Conservation (phyloP, 1,140 invertebrate genomes). For the Anastrepha ludens region DNA sequence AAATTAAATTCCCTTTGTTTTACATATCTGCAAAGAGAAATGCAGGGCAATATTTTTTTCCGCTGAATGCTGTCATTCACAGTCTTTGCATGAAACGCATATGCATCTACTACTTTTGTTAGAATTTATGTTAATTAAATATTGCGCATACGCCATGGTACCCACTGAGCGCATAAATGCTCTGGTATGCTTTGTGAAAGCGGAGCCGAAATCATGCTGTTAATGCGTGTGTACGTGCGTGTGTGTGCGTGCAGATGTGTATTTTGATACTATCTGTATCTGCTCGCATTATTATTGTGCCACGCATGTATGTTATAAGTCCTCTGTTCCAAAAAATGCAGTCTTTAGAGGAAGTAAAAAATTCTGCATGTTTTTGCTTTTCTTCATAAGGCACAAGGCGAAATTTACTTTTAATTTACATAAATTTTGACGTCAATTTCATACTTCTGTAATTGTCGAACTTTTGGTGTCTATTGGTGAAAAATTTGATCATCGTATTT, state of each 20-base stretch:
- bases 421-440: too few species aligned
- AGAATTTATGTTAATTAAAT: slow-evolving; percentile 43
- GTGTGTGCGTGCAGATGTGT: not conserved
- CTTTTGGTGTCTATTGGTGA: too few species aligned
- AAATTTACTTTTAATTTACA: too few species aligned
- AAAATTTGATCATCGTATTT: too few species aligned
- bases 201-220: too few species aligned
- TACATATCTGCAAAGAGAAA: not conserved
- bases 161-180: not conserved
- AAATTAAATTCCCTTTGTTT: not conserved
- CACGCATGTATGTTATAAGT: not conserved
- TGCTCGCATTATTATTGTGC: not conserved
- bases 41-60: not conserved
- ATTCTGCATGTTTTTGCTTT: too few species aligned
- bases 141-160: slow-evolving; percentile 30
- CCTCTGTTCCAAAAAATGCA: too few species aligned
- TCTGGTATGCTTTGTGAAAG: too few species aligned
- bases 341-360: too few species aligned
- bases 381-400: too few species aligned
- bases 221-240: too few species aligned
- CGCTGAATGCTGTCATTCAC: not conserved
- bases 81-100: not conserved
- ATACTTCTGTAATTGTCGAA: too few species aligned
- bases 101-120: not conserved
- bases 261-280: not conserved